Conservation (phyloP, 2,113 vertebrate species). For the Leptocoma aspasia region DNA sequence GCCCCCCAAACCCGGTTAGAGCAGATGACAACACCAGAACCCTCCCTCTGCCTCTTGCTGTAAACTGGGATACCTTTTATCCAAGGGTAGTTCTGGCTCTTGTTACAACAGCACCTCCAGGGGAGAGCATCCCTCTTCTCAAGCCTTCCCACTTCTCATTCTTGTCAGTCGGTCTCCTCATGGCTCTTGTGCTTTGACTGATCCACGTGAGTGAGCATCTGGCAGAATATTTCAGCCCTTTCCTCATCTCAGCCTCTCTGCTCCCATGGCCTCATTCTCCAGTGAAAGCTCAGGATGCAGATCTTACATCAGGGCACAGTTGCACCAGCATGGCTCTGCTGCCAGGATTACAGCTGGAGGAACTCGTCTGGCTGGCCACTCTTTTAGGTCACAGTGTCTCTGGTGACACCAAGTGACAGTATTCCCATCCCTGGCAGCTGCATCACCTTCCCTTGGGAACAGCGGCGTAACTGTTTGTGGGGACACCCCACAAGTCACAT, state of each 20-base stretch:
- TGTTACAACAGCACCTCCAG: background rate
- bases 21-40: background rate
- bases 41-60: accelerated
- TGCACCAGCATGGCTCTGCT: background rate
- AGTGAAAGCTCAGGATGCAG: background rate
- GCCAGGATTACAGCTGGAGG: background rate
- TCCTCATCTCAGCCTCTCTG: background rate
- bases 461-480: accelerated
- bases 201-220: accelerated
- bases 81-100: background rate
- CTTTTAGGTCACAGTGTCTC: background rate
- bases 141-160: background rate
- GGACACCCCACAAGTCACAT: background rate
- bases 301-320: background rate
- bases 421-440: background rate
- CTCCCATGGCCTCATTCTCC: background rate
- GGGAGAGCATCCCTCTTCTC: background rate
- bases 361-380: background rate
- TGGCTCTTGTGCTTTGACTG: background rate
- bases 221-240: background rate
- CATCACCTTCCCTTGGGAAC: accelerated
- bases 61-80: background rate
- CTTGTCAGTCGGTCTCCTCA: background rate
- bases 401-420: background rate
- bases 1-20: background rate